A percentile compares a stretch with the other conserved stretches of the same genome.
phyloP scores from a whole-genome alignment of 1,140 invertebrate species.

The Antheraea pernyi region DNA sequence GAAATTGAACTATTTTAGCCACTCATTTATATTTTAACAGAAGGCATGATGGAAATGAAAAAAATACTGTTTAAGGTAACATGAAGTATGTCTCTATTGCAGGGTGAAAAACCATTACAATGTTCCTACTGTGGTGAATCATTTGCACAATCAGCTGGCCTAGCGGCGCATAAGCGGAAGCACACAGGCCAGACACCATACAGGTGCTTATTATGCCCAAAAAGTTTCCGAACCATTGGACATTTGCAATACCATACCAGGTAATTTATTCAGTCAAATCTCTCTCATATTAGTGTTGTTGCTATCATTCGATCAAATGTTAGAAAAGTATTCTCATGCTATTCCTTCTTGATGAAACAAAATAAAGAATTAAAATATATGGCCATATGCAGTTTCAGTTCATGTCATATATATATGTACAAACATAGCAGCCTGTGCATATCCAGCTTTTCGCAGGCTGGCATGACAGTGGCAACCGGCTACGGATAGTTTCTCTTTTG shows the following conservation, averaged over 20 bases:
- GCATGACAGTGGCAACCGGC: no score
- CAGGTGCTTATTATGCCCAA: slow-evolving; percentile 66
- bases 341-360: no score
- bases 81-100: slow-evolving; percentile 12
- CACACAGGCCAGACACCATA: slow-evolving; percentile 80
- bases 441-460: no score
- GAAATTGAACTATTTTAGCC: no score
- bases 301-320: background rate
- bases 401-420: no score
- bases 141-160: slow-evolving; percentile 76
- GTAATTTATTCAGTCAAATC: slow-evolving; percentile 31
- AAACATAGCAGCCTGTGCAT: no score
- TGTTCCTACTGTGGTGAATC: slow-evolving; percentile 72
- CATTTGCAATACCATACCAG: slow-evolving; percentile 79
- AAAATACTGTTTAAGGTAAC: background rate
- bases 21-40: no score
- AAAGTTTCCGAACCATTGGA: slow-evolving; percentile 64
- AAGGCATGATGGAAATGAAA: no score
- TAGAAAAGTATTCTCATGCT: no score
- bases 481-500: no score
- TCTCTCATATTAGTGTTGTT: background rate
- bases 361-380: no score
- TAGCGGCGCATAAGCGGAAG: slow-evolving; percentile 77
- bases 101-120: slow-evolving; percentile 79
- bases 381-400: no score